Conservation (phyloP, 1,140 invertebrate genomes). For the Chrysopa pallens region DNA sequence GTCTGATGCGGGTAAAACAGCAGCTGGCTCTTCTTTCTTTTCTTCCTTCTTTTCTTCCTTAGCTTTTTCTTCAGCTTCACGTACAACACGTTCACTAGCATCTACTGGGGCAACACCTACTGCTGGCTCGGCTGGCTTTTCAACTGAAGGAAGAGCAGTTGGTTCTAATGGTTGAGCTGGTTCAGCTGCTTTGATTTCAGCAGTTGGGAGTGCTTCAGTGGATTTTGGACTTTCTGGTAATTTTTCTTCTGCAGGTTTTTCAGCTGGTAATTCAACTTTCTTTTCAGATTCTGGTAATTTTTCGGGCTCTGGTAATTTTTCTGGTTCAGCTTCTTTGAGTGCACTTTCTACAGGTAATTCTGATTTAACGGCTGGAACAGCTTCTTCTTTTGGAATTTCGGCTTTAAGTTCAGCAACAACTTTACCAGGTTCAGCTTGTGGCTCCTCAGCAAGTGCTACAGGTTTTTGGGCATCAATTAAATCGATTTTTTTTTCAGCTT, state of each 20-base stretch:
- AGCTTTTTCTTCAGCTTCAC: constrained; percentile 3
- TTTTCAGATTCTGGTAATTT: constrained; percentile 1
- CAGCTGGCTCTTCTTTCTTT: constrained; percentile 2
- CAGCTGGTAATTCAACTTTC: constrained; percentile 3
- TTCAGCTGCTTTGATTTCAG: not conserved
- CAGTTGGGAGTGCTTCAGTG: constrained; percentile 5
- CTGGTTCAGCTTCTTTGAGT: not conserved
- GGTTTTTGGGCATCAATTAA: no score
- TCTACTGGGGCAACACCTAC: constrained; percentile 2
- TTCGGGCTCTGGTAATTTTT: constrained; percentile 2
- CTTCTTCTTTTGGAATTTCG: constrained; percentile 1
- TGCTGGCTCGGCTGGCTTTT: constrained; percentile 1
- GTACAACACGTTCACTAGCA: constrained; percentile 5
- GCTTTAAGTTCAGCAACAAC: constrained; percentile 2
- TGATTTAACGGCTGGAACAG: not conserved
- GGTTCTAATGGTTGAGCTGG: no score
- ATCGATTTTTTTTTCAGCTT: no score
- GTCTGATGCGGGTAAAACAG: not conserved
- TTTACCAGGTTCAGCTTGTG: not conserved
- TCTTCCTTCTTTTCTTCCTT: constrained; percentile 1
- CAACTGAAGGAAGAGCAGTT: not conserved
- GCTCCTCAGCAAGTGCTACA: not conserved
- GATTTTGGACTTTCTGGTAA: constrained; percentile 7
- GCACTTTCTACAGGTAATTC: no score
- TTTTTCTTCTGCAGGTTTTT: not conserved